Percentiles rank a stretch among this genome's conserved stretches.
Conservation (phyloP, 2,888 invertebrate species). For the Lepidocyrtinus sp. region DNA sequence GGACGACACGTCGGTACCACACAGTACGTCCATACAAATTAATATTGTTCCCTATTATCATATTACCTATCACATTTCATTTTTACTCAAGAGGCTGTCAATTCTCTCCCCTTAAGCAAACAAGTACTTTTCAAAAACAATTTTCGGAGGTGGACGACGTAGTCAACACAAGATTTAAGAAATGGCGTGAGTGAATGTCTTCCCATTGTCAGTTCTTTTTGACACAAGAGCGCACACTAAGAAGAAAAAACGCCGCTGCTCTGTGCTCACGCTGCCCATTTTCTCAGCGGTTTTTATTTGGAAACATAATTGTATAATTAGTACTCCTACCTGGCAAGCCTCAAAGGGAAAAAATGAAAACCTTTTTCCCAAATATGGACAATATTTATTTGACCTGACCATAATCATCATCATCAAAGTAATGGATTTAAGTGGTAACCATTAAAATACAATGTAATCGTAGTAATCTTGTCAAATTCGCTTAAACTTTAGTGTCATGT, state of each 20-base stretch:
- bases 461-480: slow-evolving; percentile 14
- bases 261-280: slow-evolving; percentile 37
- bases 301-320: slow-evolving; percentile 58
- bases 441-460: slow-evolving; percentile 40
- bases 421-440: slow-evolving; percentile 29
- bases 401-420: slow-evolving; percentile 17
- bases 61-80: slow-evolving; percentile 43
- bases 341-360: slow-evolving; percentile 15
- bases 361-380: slow-evolving; percentile 41
- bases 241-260: not conserved
- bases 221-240: not conserved
- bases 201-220: not conserved
- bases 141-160: slow-evolving; percentile 13
- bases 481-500: slow-evolving; percentile 20
- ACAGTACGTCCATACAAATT: slow-evolving; percentile 12
- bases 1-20: not conserved
- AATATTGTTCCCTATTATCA: slow-evolving; percentile 37
- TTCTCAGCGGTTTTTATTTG: slow-evolving; percentile 44
- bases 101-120: not conserved
- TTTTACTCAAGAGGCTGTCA: slow-evolving; percentile 26
- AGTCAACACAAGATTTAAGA: slow-evolving; percentile 38
- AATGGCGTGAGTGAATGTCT: slow-evolving; percentile 26
- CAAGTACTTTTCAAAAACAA: not conserved
- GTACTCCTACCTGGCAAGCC: slow-evolving; percentile 41
- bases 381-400: slow-evolving; percentile 26